A percentile compares a stretch with the other conserved stretches of the same genome.
Evolutionary conservation across 2,797 vertebrate genomes (phyloP).

Genomic region (Chromobotia macracanthus): DNA sequence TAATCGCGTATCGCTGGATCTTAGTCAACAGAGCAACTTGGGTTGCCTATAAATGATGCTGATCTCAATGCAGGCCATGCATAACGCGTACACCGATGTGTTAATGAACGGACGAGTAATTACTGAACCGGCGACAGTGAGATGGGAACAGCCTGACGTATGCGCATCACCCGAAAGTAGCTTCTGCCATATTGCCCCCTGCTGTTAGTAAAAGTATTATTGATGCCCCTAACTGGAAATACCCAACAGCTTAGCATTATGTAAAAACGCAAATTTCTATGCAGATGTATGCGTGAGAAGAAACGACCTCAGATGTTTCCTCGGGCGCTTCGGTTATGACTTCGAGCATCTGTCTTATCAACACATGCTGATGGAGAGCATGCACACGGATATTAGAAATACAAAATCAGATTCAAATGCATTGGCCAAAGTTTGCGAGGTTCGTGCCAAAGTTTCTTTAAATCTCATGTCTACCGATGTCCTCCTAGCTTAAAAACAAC

Average conservation of each 20-base stretch:
- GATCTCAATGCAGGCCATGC: neutral
- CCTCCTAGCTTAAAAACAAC: too few relatives aligned
- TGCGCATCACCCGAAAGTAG: neutral
- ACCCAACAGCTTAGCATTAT: neutral
- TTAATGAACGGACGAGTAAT: constrained; percentile 6
- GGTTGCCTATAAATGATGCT: neutral
- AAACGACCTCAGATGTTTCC: too few relatives aligned
- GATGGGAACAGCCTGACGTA: neutral
- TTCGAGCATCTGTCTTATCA: too few relatives aligned
- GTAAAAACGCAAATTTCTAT: neutral
- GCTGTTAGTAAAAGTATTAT: neutral
- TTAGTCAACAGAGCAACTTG: neutral
- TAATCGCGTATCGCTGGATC: neutral
- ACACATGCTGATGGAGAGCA: too few relatives aligned
- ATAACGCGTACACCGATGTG: neutral
- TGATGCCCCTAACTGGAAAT: neutral
- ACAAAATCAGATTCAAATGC: too few relatives aligned
- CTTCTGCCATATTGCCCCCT: constrained; percentile 20
- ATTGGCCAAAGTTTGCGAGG: too few relatives aligned
- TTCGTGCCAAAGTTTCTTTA: too few relatives aligned
- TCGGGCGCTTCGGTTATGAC: too few relatives aligned
- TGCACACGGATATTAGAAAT: too few relatives aligned
- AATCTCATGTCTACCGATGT: too few relatives aligned
- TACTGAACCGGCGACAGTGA: neutral
- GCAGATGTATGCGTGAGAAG: too few relatives aligned